Evolutionary conservation across 2,888 invertebrate species (phyloP).

Genomic region (Phortica okadai): DNA sequence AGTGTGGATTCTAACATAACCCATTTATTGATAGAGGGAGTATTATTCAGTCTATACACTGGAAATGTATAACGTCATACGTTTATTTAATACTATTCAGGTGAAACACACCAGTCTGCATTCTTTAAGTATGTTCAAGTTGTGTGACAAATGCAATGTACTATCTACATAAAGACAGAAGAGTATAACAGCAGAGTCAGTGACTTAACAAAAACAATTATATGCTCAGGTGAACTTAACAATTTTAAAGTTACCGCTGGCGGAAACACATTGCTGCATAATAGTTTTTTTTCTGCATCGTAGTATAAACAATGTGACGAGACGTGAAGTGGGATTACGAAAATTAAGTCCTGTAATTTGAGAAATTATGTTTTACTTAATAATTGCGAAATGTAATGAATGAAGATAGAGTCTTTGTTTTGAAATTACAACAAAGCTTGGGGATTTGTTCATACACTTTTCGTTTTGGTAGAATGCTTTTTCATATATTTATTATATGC

Average conservation of each 20-base stretch:
- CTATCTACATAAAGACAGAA: neutral
- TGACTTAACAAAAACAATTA: slow-evolving; percentile 66
- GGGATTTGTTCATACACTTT: slow-evolving; percentile 37
- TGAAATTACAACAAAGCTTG: slow-evolving; percentile 44
- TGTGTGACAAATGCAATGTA: too few relatives aligned
- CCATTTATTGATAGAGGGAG: too few relatives aligned
- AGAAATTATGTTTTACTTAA: slow-evolving; percentile 29
- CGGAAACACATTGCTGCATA: slow-evolving; percentile 49
- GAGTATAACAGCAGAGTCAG: slow-evolving; percentile 46
- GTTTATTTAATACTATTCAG: too few relatives aligned
- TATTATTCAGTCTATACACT: too few relatives aligned
- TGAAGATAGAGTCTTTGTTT: slow-evolving; percentile 61
- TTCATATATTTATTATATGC: slow-evolving; percentile 43
- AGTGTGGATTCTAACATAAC: too few relatives aligned
- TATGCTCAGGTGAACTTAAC: slow-evolving; percentile 53
- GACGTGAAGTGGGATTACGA: slow-evolving; percentile 35
- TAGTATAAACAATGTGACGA: slow-evolving; percentile 29
- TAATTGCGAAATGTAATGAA: neutral
- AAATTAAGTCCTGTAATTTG: slow-evolving; percentile 32
- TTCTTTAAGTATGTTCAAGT: too few relatives aligned
- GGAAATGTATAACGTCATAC: too few relatives aligned
- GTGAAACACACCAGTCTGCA: too few relatives aligned
- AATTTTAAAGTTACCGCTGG: slow-evolving; percentile 51
- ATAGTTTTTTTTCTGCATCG: neutral
- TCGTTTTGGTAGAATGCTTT: slow-evolving; percentile 64